A percentile compares a stretch with the other conserved stretches of the same genome.
phyloP scores from a whole-genome alignment of 2,888 invertebrate genomes.

The Volucella zonaria region DNA sequence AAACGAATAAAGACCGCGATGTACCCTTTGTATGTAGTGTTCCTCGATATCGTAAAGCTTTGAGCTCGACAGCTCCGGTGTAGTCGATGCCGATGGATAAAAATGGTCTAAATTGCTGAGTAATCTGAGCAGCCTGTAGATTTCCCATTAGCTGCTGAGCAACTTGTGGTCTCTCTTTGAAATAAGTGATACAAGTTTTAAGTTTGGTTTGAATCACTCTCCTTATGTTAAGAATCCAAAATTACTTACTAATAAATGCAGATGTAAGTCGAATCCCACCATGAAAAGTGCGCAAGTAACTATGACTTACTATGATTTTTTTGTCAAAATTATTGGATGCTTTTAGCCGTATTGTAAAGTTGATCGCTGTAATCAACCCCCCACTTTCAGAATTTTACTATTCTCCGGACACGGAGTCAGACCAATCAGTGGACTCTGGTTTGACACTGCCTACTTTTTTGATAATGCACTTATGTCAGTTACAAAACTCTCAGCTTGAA shows the following conservation, averaged over 20 bases:
- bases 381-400: neutral
- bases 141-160: slow-evolving; percentile 57
- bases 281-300: neutral
- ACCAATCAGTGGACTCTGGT: neutral
- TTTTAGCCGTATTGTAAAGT: neutral
- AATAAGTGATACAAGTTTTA: slow-evolving; percentile 38
- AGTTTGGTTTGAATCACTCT: slow-evolving; percentile 4
- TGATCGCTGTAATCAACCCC: neutral
- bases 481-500: neutral
- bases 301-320: neutral
- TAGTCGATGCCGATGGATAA: slow-evolving; percentile 53
- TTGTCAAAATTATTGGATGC: slow-evolving; percentile 8
- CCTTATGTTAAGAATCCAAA: slow-evolving; percentile 4
- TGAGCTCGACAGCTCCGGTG: slow-evolving; percentile 49
- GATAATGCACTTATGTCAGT: neutral
- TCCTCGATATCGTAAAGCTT: slow-evolving; percentile 35
- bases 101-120: slow-evolving; percentile 43
- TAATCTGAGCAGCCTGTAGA: slow-evolving; percentile 37
- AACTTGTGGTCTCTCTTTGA: slow-evolving; percentile 37
- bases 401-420: neutral
- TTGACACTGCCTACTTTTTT: neutral
- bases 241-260: neutral
- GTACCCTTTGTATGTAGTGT: slow-evolving; percentile 55
- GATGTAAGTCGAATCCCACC: slow-evolving; percentile 1
- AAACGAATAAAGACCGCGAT: slow-evolving; percentile 58